A percentile compares a stretch with the other conserved stretches of the same genome.
These are phyloP conservation scores for Cantharis rustica DNA, from an alignment of 2,888 invertebrate genomes.

Conservation along the genomic window DNA sequence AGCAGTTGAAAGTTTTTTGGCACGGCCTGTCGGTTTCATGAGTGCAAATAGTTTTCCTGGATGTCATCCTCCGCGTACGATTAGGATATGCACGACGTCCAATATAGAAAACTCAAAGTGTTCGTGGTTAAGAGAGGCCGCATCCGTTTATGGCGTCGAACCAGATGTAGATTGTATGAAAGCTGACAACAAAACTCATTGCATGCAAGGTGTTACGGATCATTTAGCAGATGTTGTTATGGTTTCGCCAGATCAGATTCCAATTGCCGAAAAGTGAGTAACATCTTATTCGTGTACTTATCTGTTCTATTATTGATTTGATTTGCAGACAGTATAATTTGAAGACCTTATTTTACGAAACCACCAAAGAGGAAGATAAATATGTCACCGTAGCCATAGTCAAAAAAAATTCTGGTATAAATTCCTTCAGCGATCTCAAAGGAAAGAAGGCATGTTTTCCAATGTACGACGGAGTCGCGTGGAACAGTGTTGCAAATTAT, in stretches of 20 bases:
- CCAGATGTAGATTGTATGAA: constrained; percentile 80
- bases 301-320: constrained; percentile 46
- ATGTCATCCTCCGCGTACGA: constrained; percentile 69
- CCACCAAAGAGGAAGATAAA: constrained; percentile 63
- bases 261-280: constrained; percentile 68
- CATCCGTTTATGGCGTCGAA: constrained; percentile 73
- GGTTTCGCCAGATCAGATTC: constrained; percentile 72
- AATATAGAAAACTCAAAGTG: constrained; percentile 77
- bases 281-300: constrained; percentile 43
- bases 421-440: constrained; percentile 66
- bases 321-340: constrained; percentile 61
- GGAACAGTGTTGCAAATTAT: constrained; percentile 63
- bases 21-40: constrained; percentile 64
- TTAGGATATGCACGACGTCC: constrained; percentile 69
- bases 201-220: constrained; percentile 68
- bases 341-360: constrained; percentile 65
- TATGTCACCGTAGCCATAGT: constrained; percentile 73
- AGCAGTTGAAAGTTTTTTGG: constrained; percentile 70
- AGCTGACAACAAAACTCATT: constrained; percentile 64
- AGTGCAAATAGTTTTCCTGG: constrained; percentile 65
- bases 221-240: constrained; percentile 75
- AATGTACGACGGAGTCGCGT: constrained; percentile 74
- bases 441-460: constrained; percentile 82
- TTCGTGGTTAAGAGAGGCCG: constrained; percentile 75
- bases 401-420: constrained; percentile 59